Evolutionary conservation across 2,113 vertebrate genomes (phyloP).

Genomic region (Barbus barbus): DNA sequence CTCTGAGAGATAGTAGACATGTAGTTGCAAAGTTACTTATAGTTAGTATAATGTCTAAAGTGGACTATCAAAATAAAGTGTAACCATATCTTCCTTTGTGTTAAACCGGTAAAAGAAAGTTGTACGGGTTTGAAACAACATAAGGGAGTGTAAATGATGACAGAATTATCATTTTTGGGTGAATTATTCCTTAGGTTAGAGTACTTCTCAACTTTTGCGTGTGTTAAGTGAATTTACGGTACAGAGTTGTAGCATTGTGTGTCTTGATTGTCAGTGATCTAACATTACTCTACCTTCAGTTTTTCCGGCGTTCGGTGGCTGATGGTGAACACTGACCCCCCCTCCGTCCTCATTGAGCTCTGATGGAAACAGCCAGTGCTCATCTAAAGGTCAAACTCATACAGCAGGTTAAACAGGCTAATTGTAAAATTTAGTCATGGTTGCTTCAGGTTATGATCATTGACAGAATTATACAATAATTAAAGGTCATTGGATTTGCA

Average conservation of each 20-base stretch:
- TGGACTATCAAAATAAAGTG: too few relatives aligned
- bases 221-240: too few relatives aligned
- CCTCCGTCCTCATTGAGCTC: conserved; percentile 55
- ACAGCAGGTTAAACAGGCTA: conserved; percentile 81
- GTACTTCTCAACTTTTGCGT: too few relatives aligned
- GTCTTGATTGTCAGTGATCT: background rate
- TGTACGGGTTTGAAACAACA: too few relatives aligned
- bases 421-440: conserved; percentile 72
- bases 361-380: conserved; percentile 76
- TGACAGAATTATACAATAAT: conserved; percentile 61
- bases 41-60: too few relatives aligned
- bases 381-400: conserved; percentile 78
- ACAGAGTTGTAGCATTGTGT: background rate
- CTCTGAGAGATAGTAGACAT: too few relatives aligned
- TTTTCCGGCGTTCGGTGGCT: background rate
- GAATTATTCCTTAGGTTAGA: too few relatives aligned
- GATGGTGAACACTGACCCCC: background rate
- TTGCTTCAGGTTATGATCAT: conserved; percentile 57
- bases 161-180: too few relatives aligned
- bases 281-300: background rate
- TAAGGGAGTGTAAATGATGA: too few relatives aligned
- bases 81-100: too few relatives aligned
- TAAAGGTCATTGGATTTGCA: conserved; percentile 62
- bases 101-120: too few relatives aligned
- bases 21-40: too few relatives aligned